Conservation (phyloP, 2,113 vertebrate genomes). For the Menidia beryllina region DNA sequence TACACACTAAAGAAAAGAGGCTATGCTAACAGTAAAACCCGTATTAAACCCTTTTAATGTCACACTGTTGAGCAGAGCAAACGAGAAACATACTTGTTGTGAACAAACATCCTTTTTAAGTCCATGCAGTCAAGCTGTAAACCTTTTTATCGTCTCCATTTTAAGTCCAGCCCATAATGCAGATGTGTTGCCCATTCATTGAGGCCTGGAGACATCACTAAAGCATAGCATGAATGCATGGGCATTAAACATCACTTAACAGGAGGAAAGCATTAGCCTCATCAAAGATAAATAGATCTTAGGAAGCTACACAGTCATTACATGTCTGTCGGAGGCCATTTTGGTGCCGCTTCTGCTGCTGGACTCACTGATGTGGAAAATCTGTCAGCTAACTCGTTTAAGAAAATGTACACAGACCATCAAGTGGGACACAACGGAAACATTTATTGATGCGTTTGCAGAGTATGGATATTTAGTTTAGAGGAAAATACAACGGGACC, state of each 20-base stretch:
- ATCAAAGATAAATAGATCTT: constrained; percentile 57
- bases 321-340: constrained; percentile 49
- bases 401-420: constrained; percentile 50
- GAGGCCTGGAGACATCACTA: constrained; percentile 13
- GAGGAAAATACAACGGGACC: constrained; percentile 40
- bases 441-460: constrained; percentile 72
- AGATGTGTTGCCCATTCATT: constrained; percentile 27
- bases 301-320: constrained; percentile 47
- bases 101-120: background rate
- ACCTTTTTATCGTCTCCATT: background rate
- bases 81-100: background rate
- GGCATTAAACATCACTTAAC: constrained; percentile 46
- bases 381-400: constrained; percentile 39
- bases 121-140: background rate
- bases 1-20: background rate
- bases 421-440: constrained; percentile 54
- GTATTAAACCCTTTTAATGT: background rate
- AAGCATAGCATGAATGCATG: constrained; percentile 34
- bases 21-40: background rate
- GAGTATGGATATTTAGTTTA: constrained; percentile 35
- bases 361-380: constrained; percentile 46
- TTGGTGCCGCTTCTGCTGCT: constrained; percentile 12
- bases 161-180: constrained; percentile 56
- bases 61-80: too few species aligned
- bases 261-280: constrained; percentile 53